phyloP scores from a whole-genome alignment of 2,797 vertebrate species.

The Acanthopagrus latus region DNA sequence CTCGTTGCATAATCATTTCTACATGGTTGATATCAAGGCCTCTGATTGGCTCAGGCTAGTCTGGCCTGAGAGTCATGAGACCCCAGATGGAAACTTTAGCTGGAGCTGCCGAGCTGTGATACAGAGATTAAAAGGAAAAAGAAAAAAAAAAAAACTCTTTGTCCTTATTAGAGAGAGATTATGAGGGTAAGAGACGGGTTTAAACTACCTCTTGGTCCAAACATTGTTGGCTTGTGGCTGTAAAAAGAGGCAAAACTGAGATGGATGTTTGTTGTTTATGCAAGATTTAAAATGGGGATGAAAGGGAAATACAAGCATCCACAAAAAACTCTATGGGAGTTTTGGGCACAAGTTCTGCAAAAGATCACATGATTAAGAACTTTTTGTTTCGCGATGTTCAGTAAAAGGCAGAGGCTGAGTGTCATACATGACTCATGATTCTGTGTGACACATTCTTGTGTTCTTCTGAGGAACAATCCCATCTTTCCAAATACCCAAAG shows the following conservation, averaged over 20 bases:
- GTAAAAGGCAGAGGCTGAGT: neutral
- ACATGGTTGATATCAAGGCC: constrained; percentile 7
- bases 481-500: neutral
- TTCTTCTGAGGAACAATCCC: neutral
- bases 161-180: constrained; percentile 8
- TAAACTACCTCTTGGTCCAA: neutral
- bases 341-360: neutral
- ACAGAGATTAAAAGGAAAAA: constrained; percentile 7
- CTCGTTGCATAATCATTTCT: constrained; percentile 31
- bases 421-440: neutral
- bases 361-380: neutral
- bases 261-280: too few species aligned
- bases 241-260: neutral
- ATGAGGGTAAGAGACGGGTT: neutral
- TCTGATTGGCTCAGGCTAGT: constrained; percentile 47
- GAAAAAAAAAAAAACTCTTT: neutral
- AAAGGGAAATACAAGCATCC: neutral
- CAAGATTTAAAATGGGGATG: neutral
- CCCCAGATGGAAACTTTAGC: constrained; percentile 33
- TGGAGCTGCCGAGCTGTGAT: constrained; percentile 21
- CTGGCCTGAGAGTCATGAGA: constrained; percentile 60
- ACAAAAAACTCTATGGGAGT: neutral
- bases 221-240: neutral
- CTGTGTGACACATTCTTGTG: neutral
- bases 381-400: neutral